phyloP scores from a whole-genome alignment of 2,797 vertebrate genomes.

The Anableps anableps region DNA sequence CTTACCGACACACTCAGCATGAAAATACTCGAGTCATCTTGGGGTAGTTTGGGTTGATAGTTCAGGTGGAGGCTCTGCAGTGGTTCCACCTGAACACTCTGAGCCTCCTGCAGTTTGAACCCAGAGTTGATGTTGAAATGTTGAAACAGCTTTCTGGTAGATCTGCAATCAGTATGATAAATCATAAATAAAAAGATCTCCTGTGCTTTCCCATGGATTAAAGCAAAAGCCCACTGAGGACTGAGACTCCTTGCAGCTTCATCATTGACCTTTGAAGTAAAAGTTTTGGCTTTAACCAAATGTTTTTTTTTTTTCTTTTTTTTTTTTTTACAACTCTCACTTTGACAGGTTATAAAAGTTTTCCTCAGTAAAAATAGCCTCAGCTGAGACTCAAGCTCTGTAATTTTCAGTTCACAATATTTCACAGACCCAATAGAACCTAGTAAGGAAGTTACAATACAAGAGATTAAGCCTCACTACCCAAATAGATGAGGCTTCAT shows the following conservation, averaged over 20 bases:
- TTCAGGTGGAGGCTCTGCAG: not conserved
- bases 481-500: not conserved
- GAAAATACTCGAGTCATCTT: not conserved
- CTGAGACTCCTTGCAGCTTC: not conserved
- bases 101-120: not conserved
- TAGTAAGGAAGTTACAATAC: not conserved
- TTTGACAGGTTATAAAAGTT: not conserved
- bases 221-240: not conserved
- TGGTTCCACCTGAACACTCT: not conserved
- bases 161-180: conserved; percentile 4
- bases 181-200: not conserved
- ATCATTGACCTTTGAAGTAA: not conserved
- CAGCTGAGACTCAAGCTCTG: not conserved
- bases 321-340: not conserved
- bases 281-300: not conserved
- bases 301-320: not conserved
- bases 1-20: not conserved
- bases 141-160: not conserved
- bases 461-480: not conserved
- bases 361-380: not conserved
- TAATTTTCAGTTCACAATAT: not conserved
- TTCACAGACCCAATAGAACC: not conserved
- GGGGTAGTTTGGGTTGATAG: not conserved
- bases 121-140: not conserved
- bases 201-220: not conserved